These are phyloP conservation scores for Nomada flava DNA, from an alignment of 2,888 invertebrate species.

Conservation along the genomic window DNA sequence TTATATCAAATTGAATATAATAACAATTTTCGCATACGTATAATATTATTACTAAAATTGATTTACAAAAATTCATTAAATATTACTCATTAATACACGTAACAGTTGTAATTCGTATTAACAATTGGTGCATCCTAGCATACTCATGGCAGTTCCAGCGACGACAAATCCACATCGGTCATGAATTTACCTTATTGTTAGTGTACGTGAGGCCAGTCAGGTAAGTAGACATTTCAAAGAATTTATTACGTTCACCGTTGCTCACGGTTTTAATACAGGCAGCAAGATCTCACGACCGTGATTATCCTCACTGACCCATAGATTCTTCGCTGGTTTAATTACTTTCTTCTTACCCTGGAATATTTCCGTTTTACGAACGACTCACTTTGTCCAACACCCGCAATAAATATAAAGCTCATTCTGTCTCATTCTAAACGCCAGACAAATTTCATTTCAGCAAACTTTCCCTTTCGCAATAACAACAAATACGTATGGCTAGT, in stretches of 20 bases:
- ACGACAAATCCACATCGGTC: neutral
- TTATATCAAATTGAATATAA: too few relatives aligned
- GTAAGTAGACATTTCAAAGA: neutral
- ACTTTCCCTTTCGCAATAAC: too few relatives aligned
- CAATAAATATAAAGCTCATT: neutral
- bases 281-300: neutral
- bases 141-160: too few relatives aligned
- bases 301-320: constrained; percentile 13
- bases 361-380: neutral
- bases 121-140: too few relatives aligned
- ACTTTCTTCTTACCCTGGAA: neutral
- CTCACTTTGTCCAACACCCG: neutral
- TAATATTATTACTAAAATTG: neutral
- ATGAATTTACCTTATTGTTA: neutral
- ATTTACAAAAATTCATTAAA: neutral
- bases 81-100: too few relatives aligned
- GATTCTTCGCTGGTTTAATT: neutral
- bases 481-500: too few relatives aligned
- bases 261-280: neutral
- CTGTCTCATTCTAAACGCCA: neutral
- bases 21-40: too few relatives aligned
- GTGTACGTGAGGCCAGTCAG: too few relatives aligned
- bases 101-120: too few relatives aligned
- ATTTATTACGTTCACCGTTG: neutral
- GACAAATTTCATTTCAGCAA: neutral